phyloP scores from a whole-genome alignment of 2,888 invertebrate species.

The Eustalomyia histrio region DNA sequence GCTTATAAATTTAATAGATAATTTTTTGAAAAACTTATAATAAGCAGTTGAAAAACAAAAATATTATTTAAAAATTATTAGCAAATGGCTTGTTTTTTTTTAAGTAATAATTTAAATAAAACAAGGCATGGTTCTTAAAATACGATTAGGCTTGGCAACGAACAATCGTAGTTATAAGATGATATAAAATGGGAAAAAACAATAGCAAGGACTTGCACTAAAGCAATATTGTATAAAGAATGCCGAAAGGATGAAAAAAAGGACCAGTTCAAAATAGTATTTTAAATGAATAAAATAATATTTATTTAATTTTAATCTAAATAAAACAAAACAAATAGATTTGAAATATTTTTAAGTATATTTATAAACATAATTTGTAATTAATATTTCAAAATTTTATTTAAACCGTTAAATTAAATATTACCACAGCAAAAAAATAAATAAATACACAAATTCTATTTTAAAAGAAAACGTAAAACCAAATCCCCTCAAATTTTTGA shows the following conservation, averaged over 20 bases:
- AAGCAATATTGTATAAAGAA: background rate
- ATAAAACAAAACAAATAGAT: constrained; percentile 12
- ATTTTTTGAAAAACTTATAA: background rate
- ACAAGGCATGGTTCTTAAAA: constrained; percentile 4
- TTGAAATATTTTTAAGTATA: background rate
- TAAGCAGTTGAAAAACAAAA: background rate
- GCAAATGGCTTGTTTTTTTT: constrained; percentile 13
- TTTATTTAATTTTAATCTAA: background rate
- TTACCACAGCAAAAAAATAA: background rate
- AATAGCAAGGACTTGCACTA: constrained; percentile 8
- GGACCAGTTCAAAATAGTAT: constrained; percentile 47
- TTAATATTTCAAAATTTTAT: background rate
- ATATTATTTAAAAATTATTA: constrained; percentile 11
- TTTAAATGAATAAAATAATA: constrained; percentile 21
- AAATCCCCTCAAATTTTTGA: constrained; percentile 52
- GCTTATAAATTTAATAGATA: constrained; percentile 3
- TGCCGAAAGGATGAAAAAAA: constrained; percentile 17
- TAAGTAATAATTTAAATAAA: background rate
- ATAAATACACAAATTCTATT: background rate
- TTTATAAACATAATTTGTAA: background rate
- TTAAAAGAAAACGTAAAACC: constrained; percentile 2
- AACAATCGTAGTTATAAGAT: constrained; percentile 53
- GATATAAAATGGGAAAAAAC: background rate
- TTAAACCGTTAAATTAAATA: constrained; percentile 14
- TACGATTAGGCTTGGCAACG: constrained; percentile 25